Conservation (phyloP, 2,797 vertebrate species). For the Nyctalus aviator region DNA sequence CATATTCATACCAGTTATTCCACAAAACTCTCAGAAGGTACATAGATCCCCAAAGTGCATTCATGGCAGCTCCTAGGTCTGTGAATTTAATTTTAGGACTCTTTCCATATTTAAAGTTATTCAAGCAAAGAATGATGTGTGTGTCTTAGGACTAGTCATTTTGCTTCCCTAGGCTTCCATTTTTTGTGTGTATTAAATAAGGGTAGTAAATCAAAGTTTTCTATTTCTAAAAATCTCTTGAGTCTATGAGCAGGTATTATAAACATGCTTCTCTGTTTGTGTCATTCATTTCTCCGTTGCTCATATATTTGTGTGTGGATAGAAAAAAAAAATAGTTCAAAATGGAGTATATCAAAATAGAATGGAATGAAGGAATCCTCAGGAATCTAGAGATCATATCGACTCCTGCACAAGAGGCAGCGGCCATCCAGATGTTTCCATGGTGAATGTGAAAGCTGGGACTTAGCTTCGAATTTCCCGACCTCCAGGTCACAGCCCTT, state of each 20-base stretch:
- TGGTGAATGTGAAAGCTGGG: background rate
- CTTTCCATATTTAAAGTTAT: background rate
- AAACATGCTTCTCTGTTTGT: background rate
- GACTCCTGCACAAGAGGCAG: background rate
- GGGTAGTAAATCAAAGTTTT: background rate
- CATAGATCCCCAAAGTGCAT: too few relatives aligned
- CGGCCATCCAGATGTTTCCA: background rate
- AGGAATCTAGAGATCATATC: background rate
- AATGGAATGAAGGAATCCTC: background rate
- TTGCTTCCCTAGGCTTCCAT: background rate
- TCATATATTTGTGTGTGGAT: background rate
- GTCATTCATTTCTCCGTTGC: background rate
- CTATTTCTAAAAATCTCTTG: background rate
- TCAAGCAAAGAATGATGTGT: background rate
- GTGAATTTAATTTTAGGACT: background rate
- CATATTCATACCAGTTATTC: background rate
- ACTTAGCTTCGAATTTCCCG: background rate
- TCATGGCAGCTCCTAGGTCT: background rate
- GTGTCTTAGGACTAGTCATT: background rate
- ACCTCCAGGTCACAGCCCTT: background rate
- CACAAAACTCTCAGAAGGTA: background rate
- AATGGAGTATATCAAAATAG: background rate
- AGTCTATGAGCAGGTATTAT: background rate
- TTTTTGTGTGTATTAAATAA: constrained; percentile 24
- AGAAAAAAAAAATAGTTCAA: background rate